Evolutionary conservation across 1,140 invertebrate genomes (phyloP).

Genomic region (Drosophila kikkawai): DNA sequence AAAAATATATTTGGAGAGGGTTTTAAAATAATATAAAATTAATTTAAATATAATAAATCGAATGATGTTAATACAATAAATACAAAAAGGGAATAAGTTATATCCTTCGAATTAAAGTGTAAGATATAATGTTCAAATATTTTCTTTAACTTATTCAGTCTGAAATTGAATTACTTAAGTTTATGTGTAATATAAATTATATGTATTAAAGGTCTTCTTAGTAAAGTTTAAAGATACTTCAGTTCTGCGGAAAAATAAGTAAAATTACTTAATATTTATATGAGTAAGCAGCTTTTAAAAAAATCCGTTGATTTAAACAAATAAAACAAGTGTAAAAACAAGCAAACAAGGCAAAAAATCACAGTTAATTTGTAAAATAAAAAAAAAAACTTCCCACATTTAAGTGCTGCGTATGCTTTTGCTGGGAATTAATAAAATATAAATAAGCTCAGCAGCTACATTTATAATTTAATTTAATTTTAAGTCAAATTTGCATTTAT

Average conservation of each 20-base stretch:
- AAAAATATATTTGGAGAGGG: not conserved
- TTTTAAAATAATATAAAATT: not conserved
- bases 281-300: not conserved
- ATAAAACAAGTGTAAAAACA: constrained; percentile 4
- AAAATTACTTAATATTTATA: not conserved
- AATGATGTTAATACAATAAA: not conserved
- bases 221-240: too few species aligned
- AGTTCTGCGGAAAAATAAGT: not conserved
- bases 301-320: not conserved
- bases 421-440: too few species aligned
- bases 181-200: not conserved
- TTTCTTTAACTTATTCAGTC: not conserved
- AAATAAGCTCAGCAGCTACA: not conserved
- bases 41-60: not conserved
- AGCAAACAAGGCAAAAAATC: not conserved
- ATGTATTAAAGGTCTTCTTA: not conserved
- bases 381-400: not conserved
- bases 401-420: not conserved
- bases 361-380: not conserved
- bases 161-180: not conserved
- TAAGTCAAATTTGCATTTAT: not conserved
- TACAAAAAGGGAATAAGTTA: not conserved
- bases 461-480: not conserved
- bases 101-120: not conserved
- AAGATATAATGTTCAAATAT: not conserved